Evolutionary conservation across 2,113 vertebrate genomes (phyloP), one percentile per base, ranked within the genome.

Genomic region (Struthidea cinerea): DNA sequence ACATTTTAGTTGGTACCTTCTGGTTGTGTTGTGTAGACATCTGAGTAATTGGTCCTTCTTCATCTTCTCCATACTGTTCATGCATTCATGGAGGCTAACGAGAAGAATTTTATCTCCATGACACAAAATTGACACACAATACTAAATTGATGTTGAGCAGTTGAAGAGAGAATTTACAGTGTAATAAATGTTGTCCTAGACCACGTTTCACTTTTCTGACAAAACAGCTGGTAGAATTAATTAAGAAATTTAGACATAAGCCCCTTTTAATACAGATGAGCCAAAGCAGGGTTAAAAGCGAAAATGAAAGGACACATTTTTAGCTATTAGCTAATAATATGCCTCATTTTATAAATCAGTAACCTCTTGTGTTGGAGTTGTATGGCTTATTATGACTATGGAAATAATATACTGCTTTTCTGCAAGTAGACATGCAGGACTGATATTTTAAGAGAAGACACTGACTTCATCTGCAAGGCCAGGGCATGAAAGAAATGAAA

Each of bases 401-500:
- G 80, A 90, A 94, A 84, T 81, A 89, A 39, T 42, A 33, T 42
- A 44, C n/a, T 77, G 50, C 33, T 85, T 87, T 95, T 83, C 82
- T 91, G 28, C 67, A 93, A 87, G 35, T 70, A 56, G 32, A n/a
- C 26, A 39, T 52, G 42, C 15, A 74, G 50, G 27, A 86, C 39
- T 65, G 57, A 28, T 95, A 85, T 56, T 93, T 94, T 81, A 85
- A 94, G 78, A 79, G 42, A 50, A 80, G 67, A 49, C 22, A 50
- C 41, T 88, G 82, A 69, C 70, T 95, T 80, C 2, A 1, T 87
- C 69, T 93, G 39, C 63, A 90, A 77, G 63, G 47, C 50, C 67
- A 91, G 55, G n/a, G 27, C 41, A 90, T 52, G 35, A 70, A 77
- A 93, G 42, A 94, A 88, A 77, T 79, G 12, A 91, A 90, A 96